Evolutionary conservation across 2,113 vertebrate genomes (phyloP), one percentile per base, ranked within the genome.

Genomic region (Gambusia holbrooki): DNA sequence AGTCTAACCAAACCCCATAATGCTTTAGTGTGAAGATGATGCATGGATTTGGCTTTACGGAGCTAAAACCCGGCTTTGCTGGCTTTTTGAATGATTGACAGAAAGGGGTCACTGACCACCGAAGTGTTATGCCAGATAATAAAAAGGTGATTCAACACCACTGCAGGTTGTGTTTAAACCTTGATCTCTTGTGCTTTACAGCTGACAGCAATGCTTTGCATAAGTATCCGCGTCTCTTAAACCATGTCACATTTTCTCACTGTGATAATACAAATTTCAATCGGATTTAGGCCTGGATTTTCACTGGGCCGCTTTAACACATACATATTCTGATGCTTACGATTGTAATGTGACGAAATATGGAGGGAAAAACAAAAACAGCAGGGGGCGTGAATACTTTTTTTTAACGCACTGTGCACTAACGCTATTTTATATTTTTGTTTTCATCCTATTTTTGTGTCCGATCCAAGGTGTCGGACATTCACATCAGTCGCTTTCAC

Each of bases 401-500:
- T n/a, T 48, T 58, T n/a, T 2, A 10, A 58, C 7, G 22, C 51
- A n/a, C 22, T n/a, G 8, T 58, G 25, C 25, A 58, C 51, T 10
- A n/a, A 5, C 1, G 45, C n/a, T 5, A 29, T 35, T 15, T 62
- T 25, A 27, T 25, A 64, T 30, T 7, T 33, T 40, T 42, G 25
- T 33, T 13, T 65, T 67, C 22, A 6, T 58, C 28, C 14, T 40
- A 1, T 11, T 70, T 33, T 58, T 45, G 1, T 79, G 66, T 74
- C 51, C 62, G 13, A 1, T 84, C 83, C 42, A 83, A 95, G 94
- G 95, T 99, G 66, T 98, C 98, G 29, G 98, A 99, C 94, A 95
- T 98, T 83, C 98, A 99, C 84, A 95, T 99, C 80, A 99, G 98
- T 91, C 96, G 91, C 65, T 99, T 97, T 90, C 93, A 68, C 13